Evolutionary conservation across 2,113 vertebrate genomes (phyloP).

Genomic region (Malurus melanocephalus): DNA sequence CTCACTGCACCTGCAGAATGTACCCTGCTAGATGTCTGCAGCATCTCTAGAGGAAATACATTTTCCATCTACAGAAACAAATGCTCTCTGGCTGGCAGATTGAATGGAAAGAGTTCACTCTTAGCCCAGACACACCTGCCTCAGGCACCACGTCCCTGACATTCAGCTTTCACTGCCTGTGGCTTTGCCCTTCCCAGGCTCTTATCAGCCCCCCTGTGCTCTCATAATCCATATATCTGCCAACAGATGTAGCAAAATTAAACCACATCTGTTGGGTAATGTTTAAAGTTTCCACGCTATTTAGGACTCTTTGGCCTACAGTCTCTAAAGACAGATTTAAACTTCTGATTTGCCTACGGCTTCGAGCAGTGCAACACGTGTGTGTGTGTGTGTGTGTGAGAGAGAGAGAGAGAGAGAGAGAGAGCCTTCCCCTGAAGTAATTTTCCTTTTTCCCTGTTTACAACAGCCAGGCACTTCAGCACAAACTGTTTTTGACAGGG

Average conservation of each 20-base stretch:
- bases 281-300: not conserved
- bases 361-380: not conserved
- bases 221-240: not conserved
- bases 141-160: not conserved
- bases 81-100: not conserved
- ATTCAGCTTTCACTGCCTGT: slow-evolving; percentile 27
- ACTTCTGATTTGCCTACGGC: not conserved
- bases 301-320: not conserved
- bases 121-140: not conserved
- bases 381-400: not conserved
- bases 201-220: not conserved
- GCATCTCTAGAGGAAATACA: not conserved
- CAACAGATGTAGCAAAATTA: slow-evolving; percentile 31
- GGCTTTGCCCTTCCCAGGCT: not conserved
- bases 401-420: not conserved
- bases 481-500: slow-evolving; percentile 24
- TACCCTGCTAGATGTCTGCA: not conserved
- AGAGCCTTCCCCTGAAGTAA: not conserved
- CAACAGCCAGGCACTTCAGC: not conserved
- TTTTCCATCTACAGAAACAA: not conserved
- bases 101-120: not conserved
- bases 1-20: not conserved
- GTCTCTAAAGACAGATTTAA: slow-evolving; percentile 2
- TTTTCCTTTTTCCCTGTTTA: slow-evolving; percentile 20
- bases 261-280: slow-evolving; percentile 29